Conservation (phyloP, 2,888 invertebrate species). For the Eledona agricola region DNA sequence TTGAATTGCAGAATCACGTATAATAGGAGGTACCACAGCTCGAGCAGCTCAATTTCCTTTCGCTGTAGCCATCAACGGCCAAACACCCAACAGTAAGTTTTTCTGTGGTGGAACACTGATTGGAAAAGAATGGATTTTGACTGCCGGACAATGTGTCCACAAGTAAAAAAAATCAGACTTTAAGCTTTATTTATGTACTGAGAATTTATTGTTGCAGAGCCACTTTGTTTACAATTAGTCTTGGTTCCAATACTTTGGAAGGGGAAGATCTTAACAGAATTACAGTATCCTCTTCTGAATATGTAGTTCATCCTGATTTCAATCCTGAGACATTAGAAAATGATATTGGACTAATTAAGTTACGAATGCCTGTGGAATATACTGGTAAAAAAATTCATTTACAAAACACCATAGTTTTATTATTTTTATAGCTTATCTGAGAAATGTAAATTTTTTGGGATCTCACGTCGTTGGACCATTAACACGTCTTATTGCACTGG, state of each 20-base stretch:
- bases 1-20: background rate
- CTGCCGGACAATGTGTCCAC: conserved; percentile 18
- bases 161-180: no score
- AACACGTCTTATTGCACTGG: background rate
- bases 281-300: background rate
- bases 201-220: conserved; percentile 3
- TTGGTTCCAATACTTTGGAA: background rate
- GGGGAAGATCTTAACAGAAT: background rate
- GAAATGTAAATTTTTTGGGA: background rate
- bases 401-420: background rate
- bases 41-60: conserved; percentile 2
- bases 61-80: conserved; percentile 8
- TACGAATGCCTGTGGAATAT: conserved; percentile 3
- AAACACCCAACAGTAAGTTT: background rate
- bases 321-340: conserved; percentile 12
- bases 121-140: conserved; percentile 13
- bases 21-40: conserved; percentile 6
- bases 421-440: conserved; percentile 1
- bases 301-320: conserved; percentile 10
- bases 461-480: background rate
- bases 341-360: conserved; percentile 9
- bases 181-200: background rate
- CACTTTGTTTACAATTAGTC: conserved; percentile 8
- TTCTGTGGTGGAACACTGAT: conserved; percentile 15
- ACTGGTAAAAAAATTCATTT: background rate